Evolutionary conservation across 2,797 vertebrate genomes (phyloP), one percentile per base, ranked within the genome.

Genomic region (Myotis myotis): DNA sequence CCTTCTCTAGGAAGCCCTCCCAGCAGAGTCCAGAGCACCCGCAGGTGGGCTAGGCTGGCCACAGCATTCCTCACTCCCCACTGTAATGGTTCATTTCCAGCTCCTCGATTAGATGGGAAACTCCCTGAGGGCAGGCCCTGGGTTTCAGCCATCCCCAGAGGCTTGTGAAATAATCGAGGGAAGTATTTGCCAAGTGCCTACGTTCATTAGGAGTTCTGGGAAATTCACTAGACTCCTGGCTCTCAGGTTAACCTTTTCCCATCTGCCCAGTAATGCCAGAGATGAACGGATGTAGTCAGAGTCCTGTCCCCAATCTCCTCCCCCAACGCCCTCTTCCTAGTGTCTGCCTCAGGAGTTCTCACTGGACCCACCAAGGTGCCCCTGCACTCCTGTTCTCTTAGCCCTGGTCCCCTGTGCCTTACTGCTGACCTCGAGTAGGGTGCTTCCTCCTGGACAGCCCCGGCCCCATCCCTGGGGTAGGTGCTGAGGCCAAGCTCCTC

Each of bases 381-480:
- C 55, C 36, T 2, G 10, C 4, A 68, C 22, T 33, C 57, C 81
- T 23, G 30, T 9, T 6, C 22, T 47, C 62, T 78, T 8, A 68
- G n/a, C 79, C 33, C 38, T 5, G 25, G 82, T 68, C 22, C 38
- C 38, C 60, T 28, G 15, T 51, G 49, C 60, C 75, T 92, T 20
- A 1, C 82, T 76, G 53, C 60, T 89, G 82, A 81, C 80, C 68
- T 79, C 66, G 11, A 23, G 55, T 6, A 70, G 88, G 72, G 83
- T 81, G 76, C 80, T 78, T n/a, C 2, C 12, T 44, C 80, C 41
- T 57, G 9, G 72, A 11, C 0, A 11, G 76, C 62, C 76, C 71
- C 0, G 11, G 76, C 62, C 76, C 71, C n/a, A 62, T 80, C 41
- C 62, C 51, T 64, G 1, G 23, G 91, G 38, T 20, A 68, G n/a